These are phyloP conservation scores for Spermophilus dauricus DNA, from an alignment of 2,113 vertebrate species.

Conservation along the genomic window DNA sequence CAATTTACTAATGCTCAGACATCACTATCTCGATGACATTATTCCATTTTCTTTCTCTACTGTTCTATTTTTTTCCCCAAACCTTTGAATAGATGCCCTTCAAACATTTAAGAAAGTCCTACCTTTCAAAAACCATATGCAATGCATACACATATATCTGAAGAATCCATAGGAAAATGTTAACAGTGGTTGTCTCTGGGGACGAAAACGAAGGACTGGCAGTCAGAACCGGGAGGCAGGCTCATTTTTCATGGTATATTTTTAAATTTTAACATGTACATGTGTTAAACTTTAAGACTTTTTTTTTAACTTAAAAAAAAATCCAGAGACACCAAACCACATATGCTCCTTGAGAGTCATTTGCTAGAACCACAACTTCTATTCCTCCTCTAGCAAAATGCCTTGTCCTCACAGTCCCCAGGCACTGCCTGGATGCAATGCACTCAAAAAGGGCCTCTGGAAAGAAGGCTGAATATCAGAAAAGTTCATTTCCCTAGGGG, in stretches of 20 bases:
- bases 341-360: constrained; percentile 29
- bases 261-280: constrained; percentile 23
- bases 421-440: not conserved
- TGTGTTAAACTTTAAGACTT: constrained; percentile 52
- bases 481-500: constrained; percentile 35
- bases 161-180: not conserved
- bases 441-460: not conserved
- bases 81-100: not conserved
- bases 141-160: not conserved
- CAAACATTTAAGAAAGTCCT: not conserved
- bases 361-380: not conserved
- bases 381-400: not conserved
- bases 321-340: not conserved
- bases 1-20: not conserved
- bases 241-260: constrained; percentile 39
- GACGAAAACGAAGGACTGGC: not conserved
- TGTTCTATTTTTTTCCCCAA: not conserved
- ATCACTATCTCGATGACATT: not conserved
- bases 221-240: not conserved
- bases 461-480: constrained; percentile 47
- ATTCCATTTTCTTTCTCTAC: not conserved
- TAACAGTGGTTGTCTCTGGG: not conserved
- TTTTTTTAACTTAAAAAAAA: not conserved
- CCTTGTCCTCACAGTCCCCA: not conserved
- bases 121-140: not conserved